These are phyloP conservation scores for Dasypogon diadema DNA, from an alignment of 2,888 invertebrate genomes.

Conservation along the genomic window DNA sequence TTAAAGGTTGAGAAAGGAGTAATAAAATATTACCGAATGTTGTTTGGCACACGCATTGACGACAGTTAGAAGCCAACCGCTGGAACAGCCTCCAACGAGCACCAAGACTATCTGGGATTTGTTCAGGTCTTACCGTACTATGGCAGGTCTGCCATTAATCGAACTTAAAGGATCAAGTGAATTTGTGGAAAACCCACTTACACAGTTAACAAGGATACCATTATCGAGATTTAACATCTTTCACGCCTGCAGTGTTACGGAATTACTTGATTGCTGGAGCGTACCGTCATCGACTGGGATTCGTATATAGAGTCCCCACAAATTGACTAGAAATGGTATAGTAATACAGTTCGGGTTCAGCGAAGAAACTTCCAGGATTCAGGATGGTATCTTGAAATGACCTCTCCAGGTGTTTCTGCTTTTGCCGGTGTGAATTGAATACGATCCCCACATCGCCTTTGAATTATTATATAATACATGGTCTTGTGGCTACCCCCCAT, in stretches of 20 bases:
- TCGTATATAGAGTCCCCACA: conserved; percentile 10
- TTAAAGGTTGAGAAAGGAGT: background rate
- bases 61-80: background rate
- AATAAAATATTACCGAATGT: conserved; percentile 5
- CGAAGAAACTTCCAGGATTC: background rate
- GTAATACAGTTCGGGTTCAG: background rate
- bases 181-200: conserved; percentile 44
- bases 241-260: conserved; percentile 36
- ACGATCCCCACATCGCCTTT: background rate
- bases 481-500: too few species aligned
- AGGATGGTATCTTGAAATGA: conserved; percentile 9
- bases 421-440: conserved; percentile 24
- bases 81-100: background rate
- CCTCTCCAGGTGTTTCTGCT: conserved; percentile 32
- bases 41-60: background rate
- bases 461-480: too few species aligned
- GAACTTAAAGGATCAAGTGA: conserved; percentile 42
- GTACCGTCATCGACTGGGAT: too few species aligned
- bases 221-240: conserved; percentile 38
- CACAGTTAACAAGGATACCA: conserved; percentile 29
- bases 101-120: conserved; percentile 15
- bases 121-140: conserved; percentile 23
- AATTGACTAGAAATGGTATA: conserved; percentile 22
- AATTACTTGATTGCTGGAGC: conserved; percentile 27
- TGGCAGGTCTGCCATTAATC: conserved; percentile 25